phyloP scores from a whole-genome alignment of 2,888 invertebrate genomes.

The Sepioteuthis lessoniana region DNA sequence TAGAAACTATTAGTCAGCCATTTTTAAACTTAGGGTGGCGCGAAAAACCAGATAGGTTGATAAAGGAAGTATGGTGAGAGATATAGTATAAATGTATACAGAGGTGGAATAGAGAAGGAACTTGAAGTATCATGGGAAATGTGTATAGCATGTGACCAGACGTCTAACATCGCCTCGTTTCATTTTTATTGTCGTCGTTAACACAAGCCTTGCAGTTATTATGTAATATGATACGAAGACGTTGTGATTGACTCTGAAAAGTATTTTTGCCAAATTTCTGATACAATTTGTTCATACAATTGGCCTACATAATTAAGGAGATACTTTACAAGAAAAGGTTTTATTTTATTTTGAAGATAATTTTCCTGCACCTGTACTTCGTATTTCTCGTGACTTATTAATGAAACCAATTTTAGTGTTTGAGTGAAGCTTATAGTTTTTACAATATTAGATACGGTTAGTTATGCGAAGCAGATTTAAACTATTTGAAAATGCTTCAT shows the following conservation, averaged over 20 bases:
- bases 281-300: no score
- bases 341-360: no score
- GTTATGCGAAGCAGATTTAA: no score
- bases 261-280: not conserved
- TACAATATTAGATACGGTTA: no score
- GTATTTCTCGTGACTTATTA: no score
- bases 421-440: no score
- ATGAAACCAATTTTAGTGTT: no score
- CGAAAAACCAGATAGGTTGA: not conserved
- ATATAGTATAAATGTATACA: not conserved
- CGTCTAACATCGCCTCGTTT: not conserved
- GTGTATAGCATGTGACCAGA: not conserved
- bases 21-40: not conserved
- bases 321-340: not conserved
- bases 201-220: not conserved
- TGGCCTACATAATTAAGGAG: not conserved
- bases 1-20: not conserved
- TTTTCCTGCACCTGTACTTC: no score
- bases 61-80: not conserved
- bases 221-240: not conserved
- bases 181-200: not conserved
- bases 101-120: not conserved
- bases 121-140: not conserved
- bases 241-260: not conserved
- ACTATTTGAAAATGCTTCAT: no score